Evolutionary conservation across 1,140 invertebrate species (phyloP).

Genomic region (Camponotus floridanus): DNA sequence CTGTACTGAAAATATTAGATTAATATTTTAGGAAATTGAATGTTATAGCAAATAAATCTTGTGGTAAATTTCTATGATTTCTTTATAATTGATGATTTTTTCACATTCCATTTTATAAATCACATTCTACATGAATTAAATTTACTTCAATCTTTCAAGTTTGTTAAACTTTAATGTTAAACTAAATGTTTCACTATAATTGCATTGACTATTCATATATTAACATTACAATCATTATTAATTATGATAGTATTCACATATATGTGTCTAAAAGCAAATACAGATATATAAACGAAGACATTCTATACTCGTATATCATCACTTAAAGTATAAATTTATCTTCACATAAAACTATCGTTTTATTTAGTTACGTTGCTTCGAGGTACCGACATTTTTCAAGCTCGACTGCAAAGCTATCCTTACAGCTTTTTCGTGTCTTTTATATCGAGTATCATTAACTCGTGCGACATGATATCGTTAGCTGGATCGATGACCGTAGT

Average conservation of each 20-base stretch:
- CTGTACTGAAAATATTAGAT: neutral
- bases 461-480: conserved; percentile 38
- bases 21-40: neutral
- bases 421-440: conserved; percentile 39
- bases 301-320: neutral
- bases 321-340: neutral
- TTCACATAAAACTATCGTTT: neutral
- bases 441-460: conserved; percentile 52
- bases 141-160: neutral
- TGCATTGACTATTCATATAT: neutral
- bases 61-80: neutral
- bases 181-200: neutral
- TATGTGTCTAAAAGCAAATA: neutral
- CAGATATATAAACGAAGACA: neutral
- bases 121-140: neutral
- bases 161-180: neutral
- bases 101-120: neutral
- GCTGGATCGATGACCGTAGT: conserved; percentile 49
- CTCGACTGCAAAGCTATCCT: conserved; percentile 33
- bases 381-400: conserved; percentile 40
- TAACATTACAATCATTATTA: neutral
- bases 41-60: neutral
- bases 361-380: neutral
- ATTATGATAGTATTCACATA: neutral
- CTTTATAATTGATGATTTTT: no score